phyloP scores from a whole-genome alignment of 2,888 invertebrate genomes.

The Stenotaenia linearis region DNA sequence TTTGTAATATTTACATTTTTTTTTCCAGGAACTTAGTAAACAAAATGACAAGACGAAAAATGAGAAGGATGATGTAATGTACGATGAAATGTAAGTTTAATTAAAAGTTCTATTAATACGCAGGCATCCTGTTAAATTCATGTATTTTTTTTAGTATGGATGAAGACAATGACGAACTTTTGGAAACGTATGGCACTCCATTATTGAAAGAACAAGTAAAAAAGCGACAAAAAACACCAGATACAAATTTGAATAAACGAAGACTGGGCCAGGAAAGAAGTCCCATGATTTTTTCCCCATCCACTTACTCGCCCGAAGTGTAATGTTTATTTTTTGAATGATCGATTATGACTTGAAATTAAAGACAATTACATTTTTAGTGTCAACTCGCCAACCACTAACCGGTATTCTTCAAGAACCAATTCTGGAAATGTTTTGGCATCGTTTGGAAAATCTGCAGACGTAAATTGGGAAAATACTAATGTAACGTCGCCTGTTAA shows the following conservation, averaged over 20 bases:
- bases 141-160: neutral
- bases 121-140: neutral
- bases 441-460: slow-evolving; percentile 41
- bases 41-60: neutral
- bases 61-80: slow-evolving; percentile 80
- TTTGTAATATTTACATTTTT: neutral
- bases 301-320: slow-evolving; percentile 28
- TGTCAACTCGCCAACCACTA: slow-evolving; percentile 43
- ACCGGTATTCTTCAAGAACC: slow-evolving; percentile 47
- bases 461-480: slow-evolving; percentile 35
- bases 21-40: neutral
- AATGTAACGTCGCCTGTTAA: neutral
- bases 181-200: slow-evolving; percentile 35
- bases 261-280: slow-evolving; percentile 45
- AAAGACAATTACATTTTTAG: neutral
- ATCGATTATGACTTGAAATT: neutral
- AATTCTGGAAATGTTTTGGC: slow-evolving; percentile 60
- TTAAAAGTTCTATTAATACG: neutral
- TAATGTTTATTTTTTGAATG: neutral
- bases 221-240: slow-evolving; percentile 14
- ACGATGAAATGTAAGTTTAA: slow-evolving; percentile 56
- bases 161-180: slow-evolving; percentile 30
- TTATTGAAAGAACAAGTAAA: neutral
- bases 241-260: neutral
- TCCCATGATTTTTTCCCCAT: neutral